Percentiles rank a stretch among this genome's conserved stretches.
Conservation (phyloP, 92 coral and sea anemone genomes). For the Ricordea florida region DNA sequence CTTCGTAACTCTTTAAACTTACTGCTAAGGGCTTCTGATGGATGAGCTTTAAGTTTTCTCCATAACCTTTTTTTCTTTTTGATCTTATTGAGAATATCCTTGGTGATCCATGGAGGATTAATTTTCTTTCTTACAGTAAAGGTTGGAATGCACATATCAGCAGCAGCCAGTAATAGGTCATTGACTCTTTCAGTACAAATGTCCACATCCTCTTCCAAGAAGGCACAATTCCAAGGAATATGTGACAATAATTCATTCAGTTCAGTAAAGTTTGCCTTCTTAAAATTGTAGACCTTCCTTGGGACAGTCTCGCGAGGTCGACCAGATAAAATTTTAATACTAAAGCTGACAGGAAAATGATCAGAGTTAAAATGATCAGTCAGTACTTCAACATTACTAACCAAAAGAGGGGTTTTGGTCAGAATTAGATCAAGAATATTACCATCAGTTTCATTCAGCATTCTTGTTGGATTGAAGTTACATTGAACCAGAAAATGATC, state of each 20-base stretch:
- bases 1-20: too few species aligned
- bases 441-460: slow-evolving; percentile 13
- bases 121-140: too few species aligned
- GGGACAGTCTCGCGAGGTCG: slow-evolving; percentile 6
- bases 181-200: too few species aligned
- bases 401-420: slow-evolving; percentile 25
- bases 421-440: slow-evolving; percentile 35
- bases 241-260: slow-evolving; percentile 12
- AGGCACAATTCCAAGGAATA: too few species aligned
- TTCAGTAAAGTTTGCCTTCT: slow-evolving; percentile 15
- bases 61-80: too few species aligned
- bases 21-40: too few species aligned
- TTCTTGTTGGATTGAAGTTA: slow-evolving; percentile 19
- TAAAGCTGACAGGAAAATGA: slow-evolving; percentile 15
- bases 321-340: slow-evolving; percentile 6
- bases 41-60: too few species aligned
- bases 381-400: slow-evolving; percentile 6
- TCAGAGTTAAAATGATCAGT: slow-evolving; percentile 16
- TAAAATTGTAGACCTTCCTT: slow-evolving; percentile 19
- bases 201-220: too few species aligned
- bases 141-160: too few species aligned
- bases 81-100: too few species aligned
- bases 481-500: slow-evolving; percentile 30
- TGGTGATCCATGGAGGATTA: too few species aligned
- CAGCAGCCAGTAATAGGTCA: too few species aligned